Conservation (phyloP, 2,113 vertebrate genomes). For the Ahaetulla prasina region DNA sequence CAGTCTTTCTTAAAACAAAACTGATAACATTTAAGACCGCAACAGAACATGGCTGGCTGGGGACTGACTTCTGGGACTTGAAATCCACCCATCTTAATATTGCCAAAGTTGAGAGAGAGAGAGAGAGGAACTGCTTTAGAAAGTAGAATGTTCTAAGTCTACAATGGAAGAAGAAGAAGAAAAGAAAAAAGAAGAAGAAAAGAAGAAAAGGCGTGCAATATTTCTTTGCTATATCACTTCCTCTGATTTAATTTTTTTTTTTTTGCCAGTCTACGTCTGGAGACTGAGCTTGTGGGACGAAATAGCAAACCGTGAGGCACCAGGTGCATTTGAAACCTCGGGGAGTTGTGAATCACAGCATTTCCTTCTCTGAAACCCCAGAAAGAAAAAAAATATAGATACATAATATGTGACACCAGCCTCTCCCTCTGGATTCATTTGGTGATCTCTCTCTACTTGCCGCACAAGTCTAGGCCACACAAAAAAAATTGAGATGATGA, state of each 20-base stretch:
- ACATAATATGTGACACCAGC: background rate
- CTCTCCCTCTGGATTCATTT: background rate
- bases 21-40: no score
- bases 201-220: constrained; percentile 3
- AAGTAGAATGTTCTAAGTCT: background rate
- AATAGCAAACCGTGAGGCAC: constrained; percentile 22
- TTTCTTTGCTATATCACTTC: constrained; percentile 25
- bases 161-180: background rate
- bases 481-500: background rate
- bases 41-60: no score
- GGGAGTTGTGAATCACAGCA: background rate
- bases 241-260: constrained; percentile 24
- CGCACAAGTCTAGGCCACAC: fast-evolving
- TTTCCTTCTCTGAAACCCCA: background rate
- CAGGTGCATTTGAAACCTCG: constrained; percentile 20
- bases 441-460: background rate
- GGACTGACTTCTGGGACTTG: no score
- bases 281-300: constrained; percentile 42
- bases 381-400: background rate
- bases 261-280: background rate
- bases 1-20: no score
- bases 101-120: no score
- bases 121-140: background rate
- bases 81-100: no score
- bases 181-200: constrained; percentile 16